Base-by-base conservation (phyloP, 2,797 vertebrate genomes). In the Muscicapa striata region DNA sequence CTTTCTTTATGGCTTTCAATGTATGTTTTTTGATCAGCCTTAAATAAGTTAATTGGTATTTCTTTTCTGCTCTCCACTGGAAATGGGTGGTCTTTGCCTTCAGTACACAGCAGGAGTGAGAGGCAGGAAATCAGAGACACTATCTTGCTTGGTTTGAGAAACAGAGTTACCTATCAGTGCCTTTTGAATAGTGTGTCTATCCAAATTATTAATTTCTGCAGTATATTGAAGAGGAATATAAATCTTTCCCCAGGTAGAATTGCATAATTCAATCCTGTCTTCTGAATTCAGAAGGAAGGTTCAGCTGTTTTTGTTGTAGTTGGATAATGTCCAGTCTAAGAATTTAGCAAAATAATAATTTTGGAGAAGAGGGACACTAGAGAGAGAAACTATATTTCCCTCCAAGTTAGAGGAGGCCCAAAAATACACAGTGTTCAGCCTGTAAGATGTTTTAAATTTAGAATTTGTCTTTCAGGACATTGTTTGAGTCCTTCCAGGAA, bases 361-460 rank as follows among this genome's bases (percentile, higher is more conserved):
- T 5, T 32, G 6, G 3, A 9, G 11, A 8, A 55, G 10, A 11
- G 3, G 2, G 7, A 40, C 4, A 9, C 11, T 38, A 36, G 34
- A 64, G 30, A 46, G 18, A 41, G 27, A 77, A 58, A 48, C 7
- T 58, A 11, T 3, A 30, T 78, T 36, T 74, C 8, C 10, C 6
- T 72, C 66, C 4, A 21, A 52, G 15, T 41, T 74, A 87, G 26
- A 74, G 30, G 18, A 61, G 18, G 32, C 26, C 18, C 26, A 34
- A 64, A 64, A 83, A 41, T 32, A 15, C 15, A 45, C 2, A 29
- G 6, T 45, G 43, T 43, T 79, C 48, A 55, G 40, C 9, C 17
- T 63, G 4, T 63, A 32, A 63, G 10, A 52, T 32, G 5, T 18
- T 77, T 82, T 32, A 43, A 36, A 34, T 55, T 48, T 41, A 59